Conservation (phyloP, 2,888 invertebrate species). For the Lasius platythorax region DNA sequence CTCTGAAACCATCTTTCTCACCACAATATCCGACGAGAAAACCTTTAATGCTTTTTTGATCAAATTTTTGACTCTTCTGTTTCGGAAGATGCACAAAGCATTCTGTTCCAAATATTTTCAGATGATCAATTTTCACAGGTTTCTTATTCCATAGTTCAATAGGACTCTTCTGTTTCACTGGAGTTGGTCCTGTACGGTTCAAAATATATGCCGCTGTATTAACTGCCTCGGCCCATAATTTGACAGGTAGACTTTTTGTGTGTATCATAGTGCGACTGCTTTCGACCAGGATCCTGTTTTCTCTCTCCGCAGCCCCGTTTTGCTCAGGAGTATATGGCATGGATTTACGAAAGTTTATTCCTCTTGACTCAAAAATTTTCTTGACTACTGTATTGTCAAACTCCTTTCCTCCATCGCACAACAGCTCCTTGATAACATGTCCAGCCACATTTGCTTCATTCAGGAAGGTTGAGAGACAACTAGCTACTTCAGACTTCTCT, state of each 20-base stretch:
- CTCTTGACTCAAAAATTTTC: not conserved
- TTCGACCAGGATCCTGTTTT: not conserved
- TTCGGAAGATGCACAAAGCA: no score
- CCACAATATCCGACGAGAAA: no score
- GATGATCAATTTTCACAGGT: no score
- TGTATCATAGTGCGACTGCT: not conserved
- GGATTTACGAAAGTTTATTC: not conserved
- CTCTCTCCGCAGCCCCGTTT: not conserved
- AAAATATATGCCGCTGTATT: not conserved
- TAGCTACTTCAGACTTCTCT: not conserved
- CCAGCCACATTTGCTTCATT: not conserved
- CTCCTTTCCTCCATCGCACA: not conserved
- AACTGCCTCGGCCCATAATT: not conserved
- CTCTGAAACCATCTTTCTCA: no score
- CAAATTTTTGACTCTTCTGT: no score
- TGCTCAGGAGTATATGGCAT: not conserved
- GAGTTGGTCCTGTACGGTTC: not conserved
- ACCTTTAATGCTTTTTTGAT: no score
- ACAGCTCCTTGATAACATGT: not conserved
- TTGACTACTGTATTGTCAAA: not conserved
- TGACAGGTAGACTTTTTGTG: not conserved
- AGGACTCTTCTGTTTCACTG: not conserved
- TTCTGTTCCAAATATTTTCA: no score
- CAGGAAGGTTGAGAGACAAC: not conserved
- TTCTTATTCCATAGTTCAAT: not conserved